These are phyloP conservation scores for Mesitornis unicolor DNA, from an alignment of 2,113 vertebrate genomes.

Conservation along the genomic window DNA sequence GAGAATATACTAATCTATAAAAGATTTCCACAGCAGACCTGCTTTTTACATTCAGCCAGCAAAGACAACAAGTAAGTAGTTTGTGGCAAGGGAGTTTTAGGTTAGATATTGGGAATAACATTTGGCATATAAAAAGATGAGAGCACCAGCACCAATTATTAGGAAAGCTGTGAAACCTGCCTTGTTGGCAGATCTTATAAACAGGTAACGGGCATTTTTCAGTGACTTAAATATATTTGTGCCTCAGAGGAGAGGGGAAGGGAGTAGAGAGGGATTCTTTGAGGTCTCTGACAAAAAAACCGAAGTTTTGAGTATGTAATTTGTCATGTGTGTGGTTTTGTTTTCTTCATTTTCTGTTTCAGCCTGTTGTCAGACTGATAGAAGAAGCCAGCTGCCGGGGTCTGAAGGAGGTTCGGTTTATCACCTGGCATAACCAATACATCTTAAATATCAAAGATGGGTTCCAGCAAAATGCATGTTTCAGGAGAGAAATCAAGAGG, in stretches of 20 bases:
- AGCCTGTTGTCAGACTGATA: constrained; percentile 93
- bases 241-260: neutral
- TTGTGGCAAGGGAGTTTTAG: neutral
- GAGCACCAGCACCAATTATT: neutral
- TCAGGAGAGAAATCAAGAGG: constrained; percentile 92
- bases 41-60: neutral
- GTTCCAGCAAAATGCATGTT: constrained; percentile 92
- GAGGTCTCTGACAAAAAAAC: neutral
- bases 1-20: neutral
- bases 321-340: neutral
- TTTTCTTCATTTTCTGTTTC: neutral
- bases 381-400: constrained; percentile 91
- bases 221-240: neutral
- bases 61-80: neutral
- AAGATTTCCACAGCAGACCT: neutral
- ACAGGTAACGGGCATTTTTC: neutral
- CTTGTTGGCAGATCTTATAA: neutral
- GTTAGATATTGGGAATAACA: neutral
- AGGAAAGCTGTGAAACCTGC: neutral
- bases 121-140: neutral
- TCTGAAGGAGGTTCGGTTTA: constrained; percentile 93
- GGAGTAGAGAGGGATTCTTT: neutral
- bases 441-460: constrained; percentile 92
- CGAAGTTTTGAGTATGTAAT: accelerated
- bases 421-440: constrained; percentile 96